Evolutionary conservation across 2,113 vertebrate species (phyloP).

Genomic region (human (Homo sapiens)): GRCh38 chr11:20355001-20355500

Average conservation of each 20-base stretch:
- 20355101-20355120: neutral
- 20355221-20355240: neutral
- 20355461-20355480: neutral
- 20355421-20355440: neutral
- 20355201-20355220: neutral
- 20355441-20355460: neutral
- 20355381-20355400: neutral
- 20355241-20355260: neutral
- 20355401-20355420: neutral
- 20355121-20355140: neutral
- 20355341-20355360: neutral
- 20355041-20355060: no score
- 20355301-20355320: neutral
- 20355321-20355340: neutral
- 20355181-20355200: neutral
- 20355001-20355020: no score
- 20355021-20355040: no score
- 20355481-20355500: neutral
- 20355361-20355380: conserved; percentile 11
- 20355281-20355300: neutral
- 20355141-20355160: neutral
- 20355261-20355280: neutral
- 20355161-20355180: neutral
- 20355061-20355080: no score
- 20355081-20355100: no score